phyloP scores from a whole-genome alignment of 1,140 invertebrate species.

The Drosophila setifemur region DNA sequence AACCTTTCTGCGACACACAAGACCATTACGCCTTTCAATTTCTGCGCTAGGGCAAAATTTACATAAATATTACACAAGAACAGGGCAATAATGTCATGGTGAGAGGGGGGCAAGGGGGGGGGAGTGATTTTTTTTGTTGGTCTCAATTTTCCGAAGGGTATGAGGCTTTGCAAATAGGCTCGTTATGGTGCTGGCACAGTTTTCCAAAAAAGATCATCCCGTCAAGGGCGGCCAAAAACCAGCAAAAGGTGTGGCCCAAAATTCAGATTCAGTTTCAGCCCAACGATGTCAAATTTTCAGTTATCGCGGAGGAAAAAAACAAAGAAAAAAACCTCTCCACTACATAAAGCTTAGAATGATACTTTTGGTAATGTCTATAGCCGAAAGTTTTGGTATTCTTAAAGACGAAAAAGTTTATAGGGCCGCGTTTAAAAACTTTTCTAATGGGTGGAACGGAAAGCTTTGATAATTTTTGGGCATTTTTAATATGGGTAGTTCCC shows the following conservation, averaged over 20 bases:
- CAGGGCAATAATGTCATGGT: slow-evolving; percentile 14
- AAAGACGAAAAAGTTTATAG: neutral
- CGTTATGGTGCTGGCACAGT: slow-evolving; percentile 45
- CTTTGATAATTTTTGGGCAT: slow-evolving; percentile 23
- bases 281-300: slow-evolving; percentile 33
- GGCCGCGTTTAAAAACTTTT: neutral
- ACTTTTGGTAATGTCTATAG: slow-evolving; percentile 10
- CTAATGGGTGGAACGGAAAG: neutral
- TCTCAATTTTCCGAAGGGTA: slow-evolving; percentile 22
- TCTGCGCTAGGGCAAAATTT: slow-evolving; percentile 59
- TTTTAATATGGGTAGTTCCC: slow-evolving; percentile 28
- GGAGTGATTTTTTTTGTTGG: slow-evolving; percentile 2
- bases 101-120: neutral
- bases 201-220: slow-evolving; percentile 39
- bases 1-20: slow-evolving; percentile 40
- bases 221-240: slow-evolving; percentile 26
- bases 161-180: slow-evolving; percentile 73
- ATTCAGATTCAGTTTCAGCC: slow-evolving; percentile 48
- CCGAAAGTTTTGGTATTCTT: slow-evolving; percentile 4
- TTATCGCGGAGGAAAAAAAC: slow-evolving; percentile 3
- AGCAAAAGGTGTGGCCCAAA: slow-evolving; percentile 69
- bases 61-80: slow-evolving; percentile 75
- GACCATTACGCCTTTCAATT: slow-evolving; percentile 77
- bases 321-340: slow-evolving; percentile 5
- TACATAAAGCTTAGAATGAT: slow-evolving; percentile 18